A percentile compares a stretch with the other conserved stretches of the same genome.
Evolutionary conservation across 2,797 vertebrate genomes (phyloP).

Genomic region (Falco rusticolus): DNA sequence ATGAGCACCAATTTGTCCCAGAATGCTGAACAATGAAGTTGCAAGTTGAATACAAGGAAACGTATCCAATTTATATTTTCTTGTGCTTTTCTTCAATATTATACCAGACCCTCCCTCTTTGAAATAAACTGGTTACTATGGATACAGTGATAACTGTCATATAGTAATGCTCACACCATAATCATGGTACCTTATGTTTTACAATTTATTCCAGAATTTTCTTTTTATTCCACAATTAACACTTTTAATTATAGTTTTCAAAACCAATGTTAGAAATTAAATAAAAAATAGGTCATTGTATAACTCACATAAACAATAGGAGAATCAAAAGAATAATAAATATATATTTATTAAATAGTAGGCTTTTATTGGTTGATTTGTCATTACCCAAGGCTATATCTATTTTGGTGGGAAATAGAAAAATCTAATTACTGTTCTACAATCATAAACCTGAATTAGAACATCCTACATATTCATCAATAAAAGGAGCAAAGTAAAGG

Average conservation of each 20-base stretch:
- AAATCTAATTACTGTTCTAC: conserved; percentile 1
- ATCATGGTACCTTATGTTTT: neutral
- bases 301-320: neutral
- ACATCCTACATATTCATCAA: neutral
- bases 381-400: neutral
- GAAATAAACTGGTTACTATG: conserved; percentile 2
- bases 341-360: neutral
- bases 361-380: neutral
- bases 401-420: neutral
- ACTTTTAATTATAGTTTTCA: neutral
- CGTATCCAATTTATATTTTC: neutral
- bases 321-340: neutral
- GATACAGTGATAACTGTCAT: neutral
- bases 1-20: neutral
- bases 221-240: neutral
- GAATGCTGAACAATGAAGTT: neutral
- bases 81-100: neutral
- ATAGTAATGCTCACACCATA: neutral
- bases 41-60: neutral
- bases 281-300: neutral
- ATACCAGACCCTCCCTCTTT: neutral
- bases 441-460: neutral
- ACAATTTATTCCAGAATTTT: neutral
- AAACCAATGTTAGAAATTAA: neutral
- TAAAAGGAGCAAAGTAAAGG: neutral